Evolutionary conservation across 2,888 invertebrate species (phyloP).

Genomic region (Ornithoptera priamus): DNA sequence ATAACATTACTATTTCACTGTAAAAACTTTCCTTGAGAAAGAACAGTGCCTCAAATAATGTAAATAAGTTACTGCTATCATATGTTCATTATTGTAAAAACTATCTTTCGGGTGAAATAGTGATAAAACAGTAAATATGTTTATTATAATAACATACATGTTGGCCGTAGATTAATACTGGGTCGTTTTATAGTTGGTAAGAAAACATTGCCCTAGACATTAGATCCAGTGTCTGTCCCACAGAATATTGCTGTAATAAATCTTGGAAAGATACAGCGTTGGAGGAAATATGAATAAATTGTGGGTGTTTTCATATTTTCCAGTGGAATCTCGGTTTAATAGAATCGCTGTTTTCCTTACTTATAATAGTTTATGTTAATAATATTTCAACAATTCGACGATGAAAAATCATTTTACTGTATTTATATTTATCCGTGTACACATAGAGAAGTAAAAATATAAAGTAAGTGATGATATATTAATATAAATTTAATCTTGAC

Average conservation of each 20-base stretch:
- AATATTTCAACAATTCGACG: not conserved
- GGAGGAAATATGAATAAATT: slow-evolving; percentile 29
- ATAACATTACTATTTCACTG: no score
- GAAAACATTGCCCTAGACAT: slow-evolving; percentile 49
- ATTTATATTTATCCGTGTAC: not conserved
- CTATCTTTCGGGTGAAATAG: not conserved
- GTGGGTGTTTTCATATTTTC: slow-evolving; percentile 27
- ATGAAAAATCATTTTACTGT: not conserved
- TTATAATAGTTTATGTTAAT: slow-evolving; percentile 13
- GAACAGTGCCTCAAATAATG: not conserved
- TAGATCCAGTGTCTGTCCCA: slow-evolving; percentile 46
- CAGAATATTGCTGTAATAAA: slow-evolving; percentile 64
- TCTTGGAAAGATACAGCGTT: slow-evolving; percentile 39
- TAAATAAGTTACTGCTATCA: not conserved
- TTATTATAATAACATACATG: slow-evolving; percentile 12
- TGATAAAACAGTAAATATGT: slow-evolving; percentile 6
- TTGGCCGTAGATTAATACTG: slow-evolving; percentile 27
- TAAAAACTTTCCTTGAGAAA: no score
- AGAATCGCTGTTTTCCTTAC: slow-evolving; percentile 14
- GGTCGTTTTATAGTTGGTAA: slow-evolving; percentile 38
- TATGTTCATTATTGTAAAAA: slow-evolving; percentile 1
- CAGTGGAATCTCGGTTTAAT: slow-evolving; percentile 21
- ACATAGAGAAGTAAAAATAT: no score
- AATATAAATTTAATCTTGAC: no score
- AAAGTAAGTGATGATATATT: no score